These are phyloP conservation scores for Leuciscus waleckii DNA, from an alignment of 2,797 vertebrate species.

Conservation along the genomic window DNA sequence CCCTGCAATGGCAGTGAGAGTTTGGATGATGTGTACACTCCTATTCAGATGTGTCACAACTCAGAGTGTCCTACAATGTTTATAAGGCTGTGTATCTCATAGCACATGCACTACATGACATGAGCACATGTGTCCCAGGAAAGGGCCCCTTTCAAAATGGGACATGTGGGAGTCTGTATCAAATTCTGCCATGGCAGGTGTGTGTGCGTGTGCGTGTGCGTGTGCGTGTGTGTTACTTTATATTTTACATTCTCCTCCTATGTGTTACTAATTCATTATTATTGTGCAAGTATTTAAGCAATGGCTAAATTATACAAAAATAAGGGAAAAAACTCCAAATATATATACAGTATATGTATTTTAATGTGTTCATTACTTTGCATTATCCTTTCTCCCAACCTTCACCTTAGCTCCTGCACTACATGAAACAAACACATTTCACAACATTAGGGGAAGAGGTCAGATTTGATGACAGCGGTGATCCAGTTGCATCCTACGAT, in stretches of 20 bases:
- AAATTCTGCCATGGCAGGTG: conserved; percentile 74
- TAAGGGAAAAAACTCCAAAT: no score
- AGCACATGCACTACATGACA: conserved; percentile 74
- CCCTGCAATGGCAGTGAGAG: conserved; percentile 68
- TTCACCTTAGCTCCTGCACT: conserved; percentile 71
- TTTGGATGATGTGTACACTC: conserved; percentile 66
- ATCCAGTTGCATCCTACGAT: conserved; percentile 79
- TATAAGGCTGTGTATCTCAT: conserved; percentile 79
- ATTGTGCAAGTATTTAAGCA: no score
- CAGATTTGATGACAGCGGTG: conserved; percentile 77
- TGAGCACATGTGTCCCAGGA: conserved; percentile 69
- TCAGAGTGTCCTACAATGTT: conserved; percentile 80
- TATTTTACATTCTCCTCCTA: not conserved
- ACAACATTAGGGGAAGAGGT: conserved; percentile 71
- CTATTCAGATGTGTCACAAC: conserved; percentile 75
- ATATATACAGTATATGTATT: not conserved
- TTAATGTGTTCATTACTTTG: not conserved
- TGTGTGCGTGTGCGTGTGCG: not conserved
- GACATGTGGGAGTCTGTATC: conserved; percentile 66
- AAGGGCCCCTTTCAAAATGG: conserved; percentile 72
- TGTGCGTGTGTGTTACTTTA: no score
- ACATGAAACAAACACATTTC: conserved; percentile 75
- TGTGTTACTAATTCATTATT: no score
- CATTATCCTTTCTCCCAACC: not conserved
- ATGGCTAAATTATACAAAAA: no score